Conservation (phyloP, 2,113 vertebrate species). For the Casuarius casuarius region DNA sequence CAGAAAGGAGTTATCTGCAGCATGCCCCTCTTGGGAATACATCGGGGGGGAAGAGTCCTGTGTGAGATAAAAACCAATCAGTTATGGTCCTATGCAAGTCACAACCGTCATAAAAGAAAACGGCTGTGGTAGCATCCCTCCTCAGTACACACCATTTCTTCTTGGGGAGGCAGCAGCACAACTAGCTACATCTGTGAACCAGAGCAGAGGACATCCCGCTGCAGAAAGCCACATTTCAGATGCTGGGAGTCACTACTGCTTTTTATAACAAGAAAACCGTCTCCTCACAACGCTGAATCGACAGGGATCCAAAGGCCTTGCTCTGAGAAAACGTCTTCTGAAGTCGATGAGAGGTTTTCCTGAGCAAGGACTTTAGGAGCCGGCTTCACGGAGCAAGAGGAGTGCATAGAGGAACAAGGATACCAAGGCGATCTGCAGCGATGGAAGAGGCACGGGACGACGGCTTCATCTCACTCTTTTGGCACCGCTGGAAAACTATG, state of each 20-base stretch:
- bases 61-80: neutral
- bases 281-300: fast-evolving
- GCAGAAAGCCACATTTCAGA: neutral
- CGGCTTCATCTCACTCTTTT: neutral
- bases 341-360: neutral
- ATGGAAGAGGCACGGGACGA: neutral
- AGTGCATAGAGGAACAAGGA: neutral
- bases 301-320: neutral
- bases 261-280: neutral
- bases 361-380: neutral
- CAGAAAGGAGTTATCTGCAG: neutral
- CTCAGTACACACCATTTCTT: neutral
- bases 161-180: neutral
- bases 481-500: neutral
- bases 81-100: neutral
- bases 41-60: neutral
- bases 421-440: neutral
- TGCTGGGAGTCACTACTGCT: fast-evolving
- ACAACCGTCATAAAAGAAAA: neutral
- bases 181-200: neutral
- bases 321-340: neutral
- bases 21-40: neutral
- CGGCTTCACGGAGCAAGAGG: neutral
- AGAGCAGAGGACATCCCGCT: neutral
- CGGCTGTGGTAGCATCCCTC: neutral